Evolutionary conservation across 2,888 invertebrate genomes (phyloP).

Genomic region (Drosophila stalkeri): DNA sequence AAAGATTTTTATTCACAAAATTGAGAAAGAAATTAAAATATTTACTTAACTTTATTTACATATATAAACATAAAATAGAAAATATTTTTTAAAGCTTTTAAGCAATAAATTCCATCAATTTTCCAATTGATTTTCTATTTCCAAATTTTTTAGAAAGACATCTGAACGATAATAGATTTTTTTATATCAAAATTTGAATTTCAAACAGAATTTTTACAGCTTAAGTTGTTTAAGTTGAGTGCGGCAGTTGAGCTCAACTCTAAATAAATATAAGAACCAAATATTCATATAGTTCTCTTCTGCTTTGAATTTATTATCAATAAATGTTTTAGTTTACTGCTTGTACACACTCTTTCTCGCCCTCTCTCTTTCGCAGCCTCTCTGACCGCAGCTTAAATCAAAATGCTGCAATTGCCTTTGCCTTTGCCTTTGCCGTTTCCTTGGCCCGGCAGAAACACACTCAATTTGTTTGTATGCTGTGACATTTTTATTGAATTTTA

Average conservation of each 20-base stretch:
- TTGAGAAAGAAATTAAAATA: background rate
- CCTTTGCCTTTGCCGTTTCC: slow-evolving; percentile 18
- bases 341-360: background rate
- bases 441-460: slow-evolving; percentile 9
- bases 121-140: no score
- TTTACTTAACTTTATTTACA: background rate
- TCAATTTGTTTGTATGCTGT: slow-evolving; percentile 56
- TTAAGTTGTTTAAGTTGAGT: background rate
- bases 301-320: slow-evolving; percentile 14
- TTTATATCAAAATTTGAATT: background rate
- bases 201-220: background rate
- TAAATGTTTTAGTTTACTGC: slow-evolving; percentile 15
- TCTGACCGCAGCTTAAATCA: slow-evolving; percentile 46
- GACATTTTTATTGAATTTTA: slow-evolving; percentile 80
- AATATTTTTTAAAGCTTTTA: background rate
- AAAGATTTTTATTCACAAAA: background rate
- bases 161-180: background rate
- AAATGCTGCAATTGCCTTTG: slow-evolving; percentile 45
- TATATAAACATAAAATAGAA: background rate
- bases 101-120: background rate
- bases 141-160: background rate
- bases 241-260: background rate
- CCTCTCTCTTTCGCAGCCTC: background rate
- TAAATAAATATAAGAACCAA: background rate
- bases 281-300: slow-evolving; percentile 1